Evolutionary conservation across 2,888 invertebrate genomes (phyloP), one percentile per base, ranked within the genome.

Genomic region (Drosophila ezoana): DNA sequence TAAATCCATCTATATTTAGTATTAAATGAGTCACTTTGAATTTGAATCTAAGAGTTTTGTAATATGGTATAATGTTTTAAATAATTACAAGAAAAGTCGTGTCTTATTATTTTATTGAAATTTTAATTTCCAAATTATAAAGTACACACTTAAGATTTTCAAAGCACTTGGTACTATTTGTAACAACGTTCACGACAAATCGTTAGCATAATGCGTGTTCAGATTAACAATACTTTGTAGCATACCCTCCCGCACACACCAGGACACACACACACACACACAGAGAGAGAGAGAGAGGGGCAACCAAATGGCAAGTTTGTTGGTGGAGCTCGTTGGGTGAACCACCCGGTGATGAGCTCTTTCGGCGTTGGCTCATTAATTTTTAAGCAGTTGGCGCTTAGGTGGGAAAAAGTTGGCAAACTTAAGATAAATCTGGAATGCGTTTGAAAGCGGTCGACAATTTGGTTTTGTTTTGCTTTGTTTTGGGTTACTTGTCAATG

Each of bases 341-440:
- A 18, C 45, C n/a, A 56, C 20, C 43, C n/a, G 28, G 20, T 47
- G 65, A 14, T 38, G 20, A 66, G 14, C 57, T 51, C 66, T 65
- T 66, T 66, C 5, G 20, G 3, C 16, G 11, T 16, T 40, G 28
- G 58, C 78, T 86, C 81, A 86, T 81, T 76, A 80, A 86, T 86
- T 67, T 77, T 80, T 81, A 60, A 81, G 61, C 62, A 86, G 52
- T 56, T 69, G 35, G 23, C 51, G 63, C 63, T 70, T 64, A 65
- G 66, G 37, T 49, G 57, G 52, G 54, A 37, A n/a, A 56, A 80
- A 73, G 81, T 69, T 78, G 57, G 51, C 40, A 59, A 80, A 86
- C 81, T 82, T 76, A 56, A 77, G 72, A 86, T 64, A 79, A 80
- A 80, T 66, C 37, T 69, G 33, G 9, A 38, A 49, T 13, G 38